Evolutionary conservation across 2,797 vertebrate species (phyloP), one percentile per base, ranked within the genome.

Genomic region (Columba guinea): DNA sequence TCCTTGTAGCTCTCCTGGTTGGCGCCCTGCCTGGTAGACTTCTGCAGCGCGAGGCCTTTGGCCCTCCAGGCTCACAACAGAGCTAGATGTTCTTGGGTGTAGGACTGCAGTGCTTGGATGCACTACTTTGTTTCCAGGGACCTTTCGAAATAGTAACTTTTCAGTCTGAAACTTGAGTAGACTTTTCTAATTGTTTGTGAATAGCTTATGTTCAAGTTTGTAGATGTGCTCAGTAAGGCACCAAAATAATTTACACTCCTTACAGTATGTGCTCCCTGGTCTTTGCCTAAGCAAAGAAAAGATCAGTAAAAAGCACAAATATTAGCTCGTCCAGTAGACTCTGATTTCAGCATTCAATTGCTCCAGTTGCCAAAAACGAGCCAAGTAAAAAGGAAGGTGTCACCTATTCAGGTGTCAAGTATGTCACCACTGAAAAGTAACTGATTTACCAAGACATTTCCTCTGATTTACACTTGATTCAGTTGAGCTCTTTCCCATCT

Each of bases 1-100:
- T 82, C 75, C 53, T 70, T 64, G 56, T 74, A 83, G 56, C 64
- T 93, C 74, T 64, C 81, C 89, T 94, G 81, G 64, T 11, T 95
- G 89, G 90, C 81, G 82, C n/a, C 37, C n/a, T 82, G 86, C 90
- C 92, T 85, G 67, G 39, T 60, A 87, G 86, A 77, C 30, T 78
- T 82, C 41, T 87, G 52, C 52, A 79, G 59, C 8, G 3, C 15
- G 67, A 84, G 71, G 90, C 70, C 68, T 77, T 71, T n/a, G 52
- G 81, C 53, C 78, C 60, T 70, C 63, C 59, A 74, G 80, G 44
- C 34, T 93, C 71, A 41, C 32, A 64, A 81, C 34, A 70, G 52
- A 84, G 52, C 34, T 4, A 37, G 56, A 87, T 2, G 5, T 20
- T n/a, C 49, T 80, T 19, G 30, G 58, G 44, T 73, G 64, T 41